Evolutionary conservation across 2,888 invertebrate species (phyloP), one percentile per base, ranked within the genome.

Genomic region (Hirtodrosophila trivittata): DNA sequence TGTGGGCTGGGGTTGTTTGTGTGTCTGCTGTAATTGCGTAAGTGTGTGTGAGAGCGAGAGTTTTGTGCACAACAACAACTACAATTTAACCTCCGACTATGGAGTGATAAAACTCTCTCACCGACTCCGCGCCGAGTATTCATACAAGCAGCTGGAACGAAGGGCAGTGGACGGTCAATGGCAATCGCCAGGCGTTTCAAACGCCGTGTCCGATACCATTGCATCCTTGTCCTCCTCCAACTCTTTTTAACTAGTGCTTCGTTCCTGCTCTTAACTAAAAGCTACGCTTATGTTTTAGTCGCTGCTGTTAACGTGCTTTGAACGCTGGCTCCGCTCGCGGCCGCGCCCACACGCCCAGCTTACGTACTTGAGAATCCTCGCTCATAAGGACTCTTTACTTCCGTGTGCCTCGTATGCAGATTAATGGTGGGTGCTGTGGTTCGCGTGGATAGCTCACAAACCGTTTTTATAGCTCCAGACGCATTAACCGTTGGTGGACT

Each of bases 351-450:
- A 30, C 59, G 54, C 54, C 42, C 50, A 55, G 66, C 49, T 77
- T 88, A 89, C 84, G 87, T 85, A 73, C 87, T 89, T 55, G 88
- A 89, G 62, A 88, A 90, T 16, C 90, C 89, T 49, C 90, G 76
- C 52, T 90, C 91, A 50, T 87, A 90, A 5, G 89, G 88, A 60
- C 82, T 87, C 67, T 90, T 90, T 1, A 90, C 89, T 21, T 90
- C 91, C 59, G 89, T 89, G 83, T 93, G 93, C 85, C 93, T 92
- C 21, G 93, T 93, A 76, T 93, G 93, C 73, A 93, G 91, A 52
- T 92, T 92, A 37, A 93, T 90, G 30, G 93, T 92, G 35, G 93
- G 92, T 32, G 92, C 92, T 16, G 88, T 75, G 5, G 92, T 91
- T 88, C 92, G 91, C 28, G 92, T 92, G 14, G 92, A 92, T 65